Base-by-base conservation (phyloP, 2,113 vertebrate species). In the Ceuthmochares aereus region DNA sequence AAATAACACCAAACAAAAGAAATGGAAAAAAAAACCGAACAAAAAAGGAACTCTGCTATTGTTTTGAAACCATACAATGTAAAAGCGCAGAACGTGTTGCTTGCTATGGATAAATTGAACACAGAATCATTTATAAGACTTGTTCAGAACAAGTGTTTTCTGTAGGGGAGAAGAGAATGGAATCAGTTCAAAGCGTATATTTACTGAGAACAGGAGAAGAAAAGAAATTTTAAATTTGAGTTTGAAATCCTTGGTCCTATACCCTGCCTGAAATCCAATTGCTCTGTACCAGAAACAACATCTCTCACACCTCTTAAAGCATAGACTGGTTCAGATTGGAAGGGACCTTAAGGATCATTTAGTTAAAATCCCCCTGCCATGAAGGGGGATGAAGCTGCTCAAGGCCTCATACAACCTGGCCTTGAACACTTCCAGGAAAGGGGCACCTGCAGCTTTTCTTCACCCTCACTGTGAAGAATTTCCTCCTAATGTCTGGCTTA, bases 111-210 rank as follows among this genome's bases (percentile, higher is more conserved):
- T 30, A 8, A 68, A 52, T 37, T 42, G 11, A 49, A 76, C 23
- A 49, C 25, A 23, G 32, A 59, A 21, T 15, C 2, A 51, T 70
- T 70, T 32, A 7, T 15, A 76, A n/a, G 40, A 62, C 4, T 8
- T 8, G 43, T 58, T 73, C 12, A 47, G 56, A 88, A 68, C 11
- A 79, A 77, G 17, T 2, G 17, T 30, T 59, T 95, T 84, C 51
- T 58, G 4, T 14, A 74, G 21, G 9, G 12, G 2, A 76, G 9
- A 76, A 6, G 1, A 63, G 7, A 8, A 49, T 3, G 1, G 14
- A 75, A 58, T 29, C 10, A 27, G 20, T 78, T 84, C 13, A 55
- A 7, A 73, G 26, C 21, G 34, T 59, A 32, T 40, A 70, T 36
- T 16, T n/a, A 10, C n/a, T 63, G 17, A 21, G 87, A 76, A 20